Percentiles rank a stretch among this genome's conserved stretches.
phyloP scores from a whole-genome alignment of 2,888 invertebrate species.

The Malthinus flaveolus region DNA sequence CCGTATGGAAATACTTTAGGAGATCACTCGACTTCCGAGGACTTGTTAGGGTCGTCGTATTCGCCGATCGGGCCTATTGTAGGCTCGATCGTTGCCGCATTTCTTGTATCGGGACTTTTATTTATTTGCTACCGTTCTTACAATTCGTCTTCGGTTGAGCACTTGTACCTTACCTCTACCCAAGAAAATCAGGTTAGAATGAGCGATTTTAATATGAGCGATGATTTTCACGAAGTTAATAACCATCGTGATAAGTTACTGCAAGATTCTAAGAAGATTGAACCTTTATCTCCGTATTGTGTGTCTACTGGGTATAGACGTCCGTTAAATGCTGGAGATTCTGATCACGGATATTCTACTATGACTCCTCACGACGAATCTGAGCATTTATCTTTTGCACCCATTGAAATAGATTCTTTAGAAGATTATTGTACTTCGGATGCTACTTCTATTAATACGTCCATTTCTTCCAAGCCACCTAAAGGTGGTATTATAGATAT shows the following conservation, averaged over 20 bases:
- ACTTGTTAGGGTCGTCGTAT: conserved; percentile 58
- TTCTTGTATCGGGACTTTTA: conserved; percentile 77
- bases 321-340: conserved; percentile 75
- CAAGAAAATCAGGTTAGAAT: conserved; percentile 66
- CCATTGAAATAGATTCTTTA: conserved; percentile 65
- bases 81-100: conserved; percentile 81
- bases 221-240: conserved; percentile 65
- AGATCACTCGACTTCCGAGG: conserved; percentile 49
- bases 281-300: conserved; percentile 84
- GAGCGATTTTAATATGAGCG: conserved; percentile 74
- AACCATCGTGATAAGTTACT: conserved; percentile 69
- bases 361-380: conserved; percentile 93
- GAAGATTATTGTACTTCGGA: conserved; percentile 63
- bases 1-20: conserved; percentile 78
- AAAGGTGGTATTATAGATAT: conserved; percentile 26
- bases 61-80: conserved; percentile 86
- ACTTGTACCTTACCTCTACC: conserved; percentile 58
- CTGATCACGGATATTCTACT: conserved; percentile 94
- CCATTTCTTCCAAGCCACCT: conserved; percentile 51
- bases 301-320: conserved; percentile 81
- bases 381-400: conserved; percentile 77
- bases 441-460: conserved; percentile 61
- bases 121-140: conserved; percentile 84
- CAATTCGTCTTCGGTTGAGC: conserved; percentile 54
- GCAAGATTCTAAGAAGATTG: conserved; percentile 58